These are phyloP conservation scores for Leucania comma DNA, from an alignment of 2,888 invertebrate species.

Conservation along the genomic window DNA sequence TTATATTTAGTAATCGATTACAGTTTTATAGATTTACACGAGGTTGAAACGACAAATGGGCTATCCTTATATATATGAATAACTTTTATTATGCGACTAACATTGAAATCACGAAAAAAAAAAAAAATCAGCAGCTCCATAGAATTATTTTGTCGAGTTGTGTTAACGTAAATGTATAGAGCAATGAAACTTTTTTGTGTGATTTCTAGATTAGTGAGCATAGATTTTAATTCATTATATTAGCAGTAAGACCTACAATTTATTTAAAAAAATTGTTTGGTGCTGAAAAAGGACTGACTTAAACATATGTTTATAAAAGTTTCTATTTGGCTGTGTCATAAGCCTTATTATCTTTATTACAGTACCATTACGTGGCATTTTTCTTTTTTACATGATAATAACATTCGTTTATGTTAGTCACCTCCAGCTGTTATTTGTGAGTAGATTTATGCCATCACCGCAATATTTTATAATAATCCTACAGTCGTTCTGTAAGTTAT, in stretches of 20 bases:
- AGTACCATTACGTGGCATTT: neutral
- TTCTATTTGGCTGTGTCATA: neutral
- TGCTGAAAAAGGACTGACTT: neutral
- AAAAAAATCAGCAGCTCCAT: too few relatives aligned
- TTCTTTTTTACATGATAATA: neutral
- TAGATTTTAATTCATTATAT: neutral
- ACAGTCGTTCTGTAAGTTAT: neutral
- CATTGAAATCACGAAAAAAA: too few relatives aligned
- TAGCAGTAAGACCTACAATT: neutral
- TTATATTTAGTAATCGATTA: too few relatives aligned
- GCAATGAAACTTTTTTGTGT: too few relatives aligned
- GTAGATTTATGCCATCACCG: neutral
- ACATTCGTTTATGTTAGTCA: neutral
- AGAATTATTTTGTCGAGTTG: too few relatives aligned
- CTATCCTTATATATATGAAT: too few relatives aligned
- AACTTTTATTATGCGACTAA: too few relatives aligned
- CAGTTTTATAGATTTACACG: too few relatives aligned
- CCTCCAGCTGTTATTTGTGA: too few relatives aligned
- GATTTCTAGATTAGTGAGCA: too few relatives aligned
- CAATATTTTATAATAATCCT: neutral
- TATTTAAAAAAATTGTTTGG: neutral
- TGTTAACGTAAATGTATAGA: too few relatives aligned
- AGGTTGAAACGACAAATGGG: too few relatives aligned
- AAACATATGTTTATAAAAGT: constrained; percentile 2
- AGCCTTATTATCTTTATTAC: neutral